Percentiles rank a stretch among this genome's conserved stretches.
Conservation (phyloP, 2,113 vertebrate genomes). For the Amblyopsis rosae region DNA sequence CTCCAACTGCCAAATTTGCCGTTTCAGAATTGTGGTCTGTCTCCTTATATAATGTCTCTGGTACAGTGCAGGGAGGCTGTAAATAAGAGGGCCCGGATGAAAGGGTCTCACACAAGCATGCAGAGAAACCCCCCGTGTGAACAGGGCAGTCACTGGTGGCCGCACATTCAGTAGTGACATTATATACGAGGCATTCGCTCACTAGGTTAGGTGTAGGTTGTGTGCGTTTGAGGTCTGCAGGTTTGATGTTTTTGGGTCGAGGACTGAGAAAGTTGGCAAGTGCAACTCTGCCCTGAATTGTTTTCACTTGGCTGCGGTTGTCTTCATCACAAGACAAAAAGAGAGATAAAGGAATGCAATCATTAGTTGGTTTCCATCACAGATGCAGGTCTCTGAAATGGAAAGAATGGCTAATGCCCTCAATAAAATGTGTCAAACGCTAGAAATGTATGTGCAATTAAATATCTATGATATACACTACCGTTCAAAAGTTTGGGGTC, state of each 20-base stretch:
- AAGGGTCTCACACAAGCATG: slow-evolving; percentile 26
- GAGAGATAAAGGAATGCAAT: not conserved
- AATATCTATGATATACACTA: too few relatives aligned
- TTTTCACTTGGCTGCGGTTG: not conserved
- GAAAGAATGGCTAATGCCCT: not conserved
- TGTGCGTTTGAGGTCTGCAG: not conserved
- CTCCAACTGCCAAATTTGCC: too few relatives aligned
- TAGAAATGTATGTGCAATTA: not conserved
- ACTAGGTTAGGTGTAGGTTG: not conserved
- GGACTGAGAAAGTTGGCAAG: slow-evolving; percentile 27
- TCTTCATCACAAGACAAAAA: not conserved
- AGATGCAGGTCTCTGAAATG: not conserved
- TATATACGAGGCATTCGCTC: slow-evolving; percentile 41
- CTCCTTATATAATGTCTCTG: too few relatives aligned
- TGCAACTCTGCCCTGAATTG: not conserved
- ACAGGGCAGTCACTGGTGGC: slow-evolving; percentile 24
- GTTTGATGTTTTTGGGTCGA: slow-evolving; percentile 8
- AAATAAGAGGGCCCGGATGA: slow-evolving; percentile 60
- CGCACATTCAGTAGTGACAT: slow-evolving; percentile 25
- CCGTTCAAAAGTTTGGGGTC: too few relatives aligned
- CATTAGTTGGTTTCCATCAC: not conserved
- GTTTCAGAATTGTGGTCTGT: too few relatives aligned
- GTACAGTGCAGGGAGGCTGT: slow-evolving; percentile 40
- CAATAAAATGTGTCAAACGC: not conserved
- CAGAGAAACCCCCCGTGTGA: slow-evolving; percentile 32